Percentiles rank a stretch among this genome's conserved stretches.
These are phyloP conservation scores for Aphrocallistes beatrix DNA, from an alignment of 37 sponge, comb jelly and placozoan genomes.

Conservation along the genomic window DNA sequence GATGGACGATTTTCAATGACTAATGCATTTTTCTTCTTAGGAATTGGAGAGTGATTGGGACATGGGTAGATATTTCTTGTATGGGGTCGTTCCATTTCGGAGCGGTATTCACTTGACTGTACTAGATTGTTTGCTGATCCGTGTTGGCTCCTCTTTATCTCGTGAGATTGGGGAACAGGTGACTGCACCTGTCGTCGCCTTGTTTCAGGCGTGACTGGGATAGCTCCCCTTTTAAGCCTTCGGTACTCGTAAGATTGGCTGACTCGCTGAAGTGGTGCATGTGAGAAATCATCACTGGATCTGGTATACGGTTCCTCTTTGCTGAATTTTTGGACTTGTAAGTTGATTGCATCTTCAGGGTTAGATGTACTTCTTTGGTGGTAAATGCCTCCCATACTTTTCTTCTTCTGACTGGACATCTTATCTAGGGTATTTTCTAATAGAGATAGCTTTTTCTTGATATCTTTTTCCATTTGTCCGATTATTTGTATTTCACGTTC, in stretches of 20 bases:
- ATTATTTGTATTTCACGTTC: neutral
- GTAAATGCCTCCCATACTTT: neutral
- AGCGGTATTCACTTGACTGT: too few relatives aligned
- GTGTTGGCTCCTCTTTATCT: too few relatives aligned
- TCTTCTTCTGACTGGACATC: neutral
- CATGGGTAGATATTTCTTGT: too few relatives aligned
- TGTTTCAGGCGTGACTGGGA: neutral
- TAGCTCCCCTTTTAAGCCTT: neutral
- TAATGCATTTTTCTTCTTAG: too few relatives aligned
- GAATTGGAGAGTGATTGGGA: too few relatives aligned
- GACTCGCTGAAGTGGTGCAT: neutral
- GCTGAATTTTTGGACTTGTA: neutral
- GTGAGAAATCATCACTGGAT: neutral
- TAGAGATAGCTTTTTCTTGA: neutral
- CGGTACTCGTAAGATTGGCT: neutral
- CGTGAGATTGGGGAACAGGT: too few relatives aligned
- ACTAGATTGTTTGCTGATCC: too few relatives aligned
- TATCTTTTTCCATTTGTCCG: neutral
- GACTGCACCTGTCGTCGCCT: neutral
- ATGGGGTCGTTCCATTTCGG: too few relatives aligned
- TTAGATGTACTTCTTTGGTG: neutral
- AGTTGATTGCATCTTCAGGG: neutral
- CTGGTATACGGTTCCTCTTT: neutral
- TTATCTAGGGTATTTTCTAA: neutral
- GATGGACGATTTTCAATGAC: too few relatives aligned